Conservation (phyloP, 2,113 vertebrate genomes). For the Anolis carolinensis region DNA sequence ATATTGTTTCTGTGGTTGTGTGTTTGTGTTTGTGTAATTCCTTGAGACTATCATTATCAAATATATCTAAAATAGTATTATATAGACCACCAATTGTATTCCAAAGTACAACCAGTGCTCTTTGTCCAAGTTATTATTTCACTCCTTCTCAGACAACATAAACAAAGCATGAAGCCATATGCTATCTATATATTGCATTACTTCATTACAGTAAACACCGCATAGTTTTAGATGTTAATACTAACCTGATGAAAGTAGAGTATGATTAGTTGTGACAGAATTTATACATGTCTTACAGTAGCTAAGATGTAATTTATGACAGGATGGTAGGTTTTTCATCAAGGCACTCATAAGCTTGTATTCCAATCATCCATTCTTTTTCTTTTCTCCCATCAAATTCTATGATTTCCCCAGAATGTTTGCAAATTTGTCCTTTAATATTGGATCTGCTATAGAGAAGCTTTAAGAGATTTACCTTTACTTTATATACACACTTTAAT, state of each 20-base stretch:
- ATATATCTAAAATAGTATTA: conserved; percentile 91
- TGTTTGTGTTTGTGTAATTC: conserved; percentile 54
- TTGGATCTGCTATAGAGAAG: conserved; percentile 48
- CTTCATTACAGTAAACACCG: conserved; percentile 85
- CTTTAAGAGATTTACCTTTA: conserved; percentile 42
- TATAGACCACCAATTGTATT: conserved; percentile 77
- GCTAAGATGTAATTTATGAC: conserved; percentile 88
- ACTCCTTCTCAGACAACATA: conserved; percentile 80
- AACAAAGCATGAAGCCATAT: conserved; percentile 87
- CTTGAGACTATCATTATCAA: conserved; percentile 87
- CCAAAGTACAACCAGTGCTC: conserved; percentile 78
- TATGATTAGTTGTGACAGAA: conserved; percentile 88
- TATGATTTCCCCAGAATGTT: conserved; percentile 51
- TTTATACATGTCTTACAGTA: conserved; percentile 80
- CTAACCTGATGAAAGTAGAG: conserved; percentile 84
- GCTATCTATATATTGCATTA: conserved; percentile 84
- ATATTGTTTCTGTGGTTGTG: conserved; percentile 67
- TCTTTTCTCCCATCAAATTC: conserved; percentile 61
- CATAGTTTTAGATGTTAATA: conserved; percentile 86
- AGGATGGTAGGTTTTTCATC: conserved; percentile 74
- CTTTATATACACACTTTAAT: background rate
- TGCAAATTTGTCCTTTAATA: conserved; percentile 64
- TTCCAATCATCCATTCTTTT: conserved; percentile 65
- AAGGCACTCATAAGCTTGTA: conserved; percentile 63
- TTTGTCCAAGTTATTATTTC: conserved; percentile 82